Evolutionary conservation across 2,888 invertebrate genomes (phyloP), one percentile per base, ranked within the genome.

Genomic region (Epinotia ramella): DNA sequence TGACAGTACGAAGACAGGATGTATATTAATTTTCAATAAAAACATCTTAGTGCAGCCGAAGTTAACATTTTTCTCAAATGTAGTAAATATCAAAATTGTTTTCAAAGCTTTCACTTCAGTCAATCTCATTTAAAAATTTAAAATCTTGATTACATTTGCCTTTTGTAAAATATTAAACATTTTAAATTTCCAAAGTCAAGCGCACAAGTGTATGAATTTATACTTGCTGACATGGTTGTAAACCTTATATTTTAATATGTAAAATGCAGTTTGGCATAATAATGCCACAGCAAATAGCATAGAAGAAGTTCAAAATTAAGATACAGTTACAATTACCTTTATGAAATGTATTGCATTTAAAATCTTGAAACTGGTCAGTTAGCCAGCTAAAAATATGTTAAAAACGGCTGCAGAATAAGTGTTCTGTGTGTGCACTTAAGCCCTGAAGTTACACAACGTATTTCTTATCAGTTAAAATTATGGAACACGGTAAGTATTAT

Each of bases 401-500:
- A 53, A 67, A 33, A 67, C n/a, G 16, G 18, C 1, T 65, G 13
- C 5, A 28, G 40, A 65, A 20, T 46, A 13, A 49, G 59, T 59
- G 69, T 65, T 56, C 13, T 59, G 49, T 59, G 40, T 33, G 59
- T 59, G 12, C 11, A 65, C 33, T 9, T 24, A 44, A 12, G 18
- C 28, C 12, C 57, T 40, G 49, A n/a, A 74, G 33, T 16, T 40
- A 11, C 12, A 49, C 11, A 20, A 59, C 33, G 18, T 13, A 46
- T n/a, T n/a, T 5, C 16, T n/a, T 13, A 74, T 24, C 11, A 24
- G 24, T 53, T 44, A 33, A 28, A 67, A 57, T 57, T 7, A 46
- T 56, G 18, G n/a, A 28, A 24, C 18, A 67, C 12, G 67, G 56
- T 67, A 56, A 46, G 57, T 63, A 60, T 20, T 72, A 24, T 56